phyloP scores from a whole-genome alignment of 2,888 invertebrate species.

The Luperina testacea region DNA sequence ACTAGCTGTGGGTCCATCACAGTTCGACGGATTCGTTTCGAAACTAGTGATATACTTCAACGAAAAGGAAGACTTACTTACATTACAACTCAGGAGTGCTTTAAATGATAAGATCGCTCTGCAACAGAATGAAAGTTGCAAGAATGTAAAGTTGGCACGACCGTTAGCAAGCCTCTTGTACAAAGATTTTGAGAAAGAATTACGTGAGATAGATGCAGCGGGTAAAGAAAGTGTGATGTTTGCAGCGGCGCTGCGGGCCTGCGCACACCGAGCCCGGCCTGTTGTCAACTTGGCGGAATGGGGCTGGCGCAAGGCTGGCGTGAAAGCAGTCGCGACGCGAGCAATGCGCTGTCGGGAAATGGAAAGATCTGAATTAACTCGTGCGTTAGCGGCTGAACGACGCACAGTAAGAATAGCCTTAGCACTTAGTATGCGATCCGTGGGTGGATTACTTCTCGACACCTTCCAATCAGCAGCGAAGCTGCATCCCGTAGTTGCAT shows the following conservation, averaged over 20 bases:
- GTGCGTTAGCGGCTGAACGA: slow-evolving; percentile 69
- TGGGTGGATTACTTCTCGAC: slow-evolving; percentile 7
- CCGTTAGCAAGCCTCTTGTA: slow-evolving; percentile 22
- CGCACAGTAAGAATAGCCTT: slow-evolving; percentile 73
- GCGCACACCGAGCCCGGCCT: slow-evolving; percentile 73
- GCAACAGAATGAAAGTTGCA: neutral
- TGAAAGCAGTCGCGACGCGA: slow-evolving; percentile 76
- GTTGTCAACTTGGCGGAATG: slow-evolving; percentile 67
- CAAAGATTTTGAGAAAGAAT: slow-evolving; percentile 40
- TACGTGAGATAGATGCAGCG: slow-evolving; percentile 55
- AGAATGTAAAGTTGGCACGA: neutral
- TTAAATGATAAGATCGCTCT: slow-evolving; percentile 8
- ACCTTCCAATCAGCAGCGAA: slow-evolving; percentile 37
- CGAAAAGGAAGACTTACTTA: slow-evolving; percentile 72
- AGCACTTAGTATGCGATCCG: slow-evolving; percentile 62
- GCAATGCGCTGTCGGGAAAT: slow-evolving; percentile 67
- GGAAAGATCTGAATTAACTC: slow-evolving; percentile 58
- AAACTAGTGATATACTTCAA: slow-evolving; percentile 76
- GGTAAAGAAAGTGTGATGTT: slow-evolving; percentile 55
- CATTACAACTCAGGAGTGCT: slow-evolving; percentile 42
- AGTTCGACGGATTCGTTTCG: slow-evolving; percentile 71
- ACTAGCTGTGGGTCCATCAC: slow-evolving; percentile 51
- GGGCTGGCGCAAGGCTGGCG: slow-evolving; percentile 75
- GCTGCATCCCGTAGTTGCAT: slow-evolving; percentile 58
- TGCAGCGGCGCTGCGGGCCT: slow-evolving; percentile 71